Conservation (phyloP, 2,888 invertebrate species). For the Noctua fimbriata region DNA sequence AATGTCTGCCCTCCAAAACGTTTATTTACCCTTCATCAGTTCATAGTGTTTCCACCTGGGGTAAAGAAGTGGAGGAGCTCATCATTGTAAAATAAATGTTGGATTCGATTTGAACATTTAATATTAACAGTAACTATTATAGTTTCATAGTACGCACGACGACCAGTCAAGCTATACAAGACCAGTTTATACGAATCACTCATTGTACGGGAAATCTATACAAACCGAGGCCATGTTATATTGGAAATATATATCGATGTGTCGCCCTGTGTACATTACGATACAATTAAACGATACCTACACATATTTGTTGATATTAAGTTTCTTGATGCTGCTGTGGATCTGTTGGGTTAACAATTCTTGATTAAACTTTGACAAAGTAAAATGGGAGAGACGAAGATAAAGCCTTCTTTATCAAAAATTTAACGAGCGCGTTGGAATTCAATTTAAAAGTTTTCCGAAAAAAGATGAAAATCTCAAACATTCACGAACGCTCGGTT, state of each 20-base stretch:
- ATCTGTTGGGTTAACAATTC: not conserved
- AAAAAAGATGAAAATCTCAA: not conserved
- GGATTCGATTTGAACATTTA: not conserved
- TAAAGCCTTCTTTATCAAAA: constrained; percentile 17
- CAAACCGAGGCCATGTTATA: not conserved
- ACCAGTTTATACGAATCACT: too few relatives aligned
- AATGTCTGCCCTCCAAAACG: not conserved
- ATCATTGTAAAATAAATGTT: not conserved
- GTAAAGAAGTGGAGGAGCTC: not conserved
- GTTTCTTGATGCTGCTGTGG: not conserved
- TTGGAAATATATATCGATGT: too few relatives aligned
- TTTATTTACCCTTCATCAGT: not conserved
- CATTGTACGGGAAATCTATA: too few relatives aligned
- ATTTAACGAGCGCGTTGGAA: not conserved
- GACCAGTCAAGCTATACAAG: too few relatives aligned
- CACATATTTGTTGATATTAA: not conserved
- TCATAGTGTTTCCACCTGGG: not conserved
- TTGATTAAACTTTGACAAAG: not conserved
- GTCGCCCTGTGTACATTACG: too few relatives aligned
- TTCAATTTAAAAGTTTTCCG: constrained; percentile 21
- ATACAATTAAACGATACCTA: not conserved
- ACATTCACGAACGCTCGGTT: not conserved
- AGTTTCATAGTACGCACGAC: not conserved
- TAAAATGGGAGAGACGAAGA: constrained; percentile 4
- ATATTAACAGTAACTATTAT: not conserved